Evolutionary conservation across 2,113 vertebrate genomes (phyloP).

Genomic region (Epinephelus lanceolatus): DNA sequence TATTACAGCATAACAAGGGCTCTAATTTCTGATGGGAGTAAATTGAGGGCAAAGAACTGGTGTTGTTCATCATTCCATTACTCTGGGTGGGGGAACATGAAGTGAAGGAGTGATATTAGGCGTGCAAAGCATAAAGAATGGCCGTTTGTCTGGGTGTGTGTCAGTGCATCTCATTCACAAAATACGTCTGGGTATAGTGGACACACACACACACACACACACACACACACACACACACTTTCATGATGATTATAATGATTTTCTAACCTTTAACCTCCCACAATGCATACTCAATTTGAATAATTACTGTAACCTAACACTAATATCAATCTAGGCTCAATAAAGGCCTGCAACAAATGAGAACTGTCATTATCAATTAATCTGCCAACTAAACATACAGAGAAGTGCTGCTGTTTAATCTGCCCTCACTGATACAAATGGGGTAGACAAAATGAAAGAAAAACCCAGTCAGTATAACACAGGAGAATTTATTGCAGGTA

Average conservation of each 20-base stretch:
- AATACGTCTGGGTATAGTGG: not conserved
- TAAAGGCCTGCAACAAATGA: not conserved
- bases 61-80: slow-evolving; percentile 76
- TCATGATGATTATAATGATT: not conserved
- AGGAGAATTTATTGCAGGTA: too few relatives aligned
- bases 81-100: not conserved
- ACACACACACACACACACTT: too few relatives aligned
- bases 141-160: slow-evolving; percentile 4
- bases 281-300: not conserved
- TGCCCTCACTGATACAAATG: too few relatives aligned
- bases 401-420: too few relatives aligned
- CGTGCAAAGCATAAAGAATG: slow-evolving; percentile 38
- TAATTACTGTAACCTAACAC: not conserved
- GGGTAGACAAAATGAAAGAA: too few relatives aligned
- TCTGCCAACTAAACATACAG: too few relatives aligned
- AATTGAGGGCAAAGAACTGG: slow-evolving; percentile 65
- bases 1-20: slow-evolving; percentile 76
- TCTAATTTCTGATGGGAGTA: slow-evolving; percentile 77
- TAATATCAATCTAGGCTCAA: not conserved
- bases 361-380: too few relatives aligned
- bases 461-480: too few relatives aligned
- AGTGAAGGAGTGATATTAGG: slow-evolving; percentile 33
- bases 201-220: not conserved
- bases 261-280: not conserved
- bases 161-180: slow-evolving; percentile 8